Conservation (phyloP, 2,888 invertebrate genomes). For the Lycia hirtaria region DNA sequence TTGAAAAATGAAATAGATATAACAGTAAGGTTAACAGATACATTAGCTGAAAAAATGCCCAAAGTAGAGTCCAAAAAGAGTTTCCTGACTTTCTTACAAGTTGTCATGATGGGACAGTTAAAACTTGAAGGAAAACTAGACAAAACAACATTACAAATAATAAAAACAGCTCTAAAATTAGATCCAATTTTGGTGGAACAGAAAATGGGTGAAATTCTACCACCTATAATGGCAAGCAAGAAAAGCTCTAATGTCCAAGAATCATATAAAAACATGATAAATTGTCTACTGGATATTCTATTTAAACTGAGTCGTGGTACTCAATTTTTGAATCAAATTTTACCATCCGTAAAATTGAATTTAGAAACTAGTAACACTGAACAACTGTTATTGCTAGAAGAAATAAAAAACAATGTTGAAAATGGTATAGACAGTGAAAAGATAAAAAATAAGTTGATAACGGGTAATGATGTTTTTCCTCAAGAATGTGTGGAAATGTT, state of each 20-base stretch:
- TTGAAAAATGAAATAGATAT: constrained; percentile 72
- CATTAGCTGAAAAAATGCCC: constrained; percentile 67
- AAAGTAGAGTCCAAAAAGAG: constrained; percentile 75
- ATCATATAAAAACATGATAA: constrained; percentile 67
- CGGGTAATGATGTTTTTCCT: constrained; percentile 69
- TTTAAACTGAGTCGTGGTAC: constrained; percentile 77
- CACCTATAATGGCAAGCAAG: constrained; percentile 73
- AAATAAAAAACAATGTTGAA: constrained; percentile 49
- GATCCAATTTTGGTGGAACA: constrained; percentile 76
- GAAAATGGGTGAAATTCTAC: constrained; percentile 66
- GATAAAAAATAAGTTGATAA: constrained; percentile 63
- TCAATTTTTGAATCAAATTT: constrained; percentile 67
- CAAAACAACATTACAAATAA: constrained; percentile 66
- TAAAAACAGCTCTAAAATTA: constrained; percentile 69
- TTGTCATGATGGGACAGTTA: constrained; percentile 67
- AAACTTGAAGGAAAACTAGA: constrained; percentile 72
- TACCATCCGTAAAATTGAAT: constrained; percentile 65
- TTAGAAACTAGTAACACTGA: constrained; percentile 70
- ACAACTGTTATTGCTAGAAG: constrained; percentile 64
- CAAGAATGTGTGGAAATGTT: constrained; percentile 65
- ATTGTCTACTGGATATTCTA: constrained; percentile 69
- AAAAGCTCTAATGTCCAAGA: constrained; percentile 51
- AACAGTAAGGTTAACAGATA: constrained; percentile 67
- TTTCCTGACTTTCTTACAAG: constrained; percentile 70
- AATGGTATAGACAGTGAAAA: constrained; percentile 55